A percentile compares a stretch with the other conserved stretches of the same genome.
Conservation (phyloP, 2,888 invertebrate genomes). For the Microplitis manilae region DNA sequence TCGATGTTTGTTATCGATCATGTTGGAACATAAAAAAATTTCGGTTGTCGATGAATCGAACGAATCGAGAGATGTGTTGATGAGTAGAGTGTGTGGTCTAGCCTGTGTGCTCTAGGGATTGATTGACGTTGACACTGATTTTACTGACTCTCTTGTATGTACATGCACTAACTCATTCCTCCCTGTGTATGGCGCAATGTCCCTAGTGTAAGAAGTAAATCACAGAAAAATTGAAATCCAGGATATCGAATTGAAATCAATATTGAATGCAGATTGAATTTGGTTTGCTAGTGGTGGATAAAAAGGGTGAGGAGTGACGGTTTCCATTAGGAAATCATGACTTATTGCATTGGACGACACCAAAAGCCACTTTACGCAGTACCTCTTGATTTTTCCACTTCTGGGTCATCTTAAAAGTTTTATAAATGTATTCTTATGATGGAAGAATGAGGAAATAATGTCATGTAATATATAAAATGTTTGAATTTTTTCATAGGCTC, state of each 20-base stretch:
- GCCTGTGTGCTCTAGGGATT: conserved; percentile 34
- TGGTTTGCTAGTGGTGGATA: conserved; percentile 49
- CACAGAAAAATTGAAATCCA: conserved; percentile 64
- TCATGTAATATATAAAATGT: not conserved
- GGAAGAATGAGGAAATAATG: not conserved
- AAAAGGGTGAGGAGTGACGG: conserved; percentile 57
- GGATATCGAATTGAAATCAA: conserved; percentile 68
- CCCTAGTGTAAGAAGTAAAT: conserved; percentile 64
- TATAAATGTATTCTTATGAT: not conserved
- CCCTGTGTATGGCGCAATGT: not conserved
- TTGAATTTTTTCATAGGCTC: not conserved
- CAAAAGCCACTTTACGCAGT: conserved; percentile 60
- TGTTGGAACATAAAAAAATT: conserved; percentile 6
- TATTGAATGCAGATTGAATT: conserved; percentile 69
- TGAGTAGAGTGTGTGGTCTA: conserved; percentile 8
- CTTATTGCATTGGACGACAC: conserved; percentile 62
- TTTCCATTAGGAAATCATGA: conserved; percentile 65
- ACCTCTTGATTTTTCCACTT: conserved; percentile 22
- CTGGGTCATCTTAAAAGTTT: conserved; percentile 8
- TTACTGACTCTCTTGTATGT: conserved; percentile 3
- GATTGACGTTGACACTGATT: conserved; percentile 28
- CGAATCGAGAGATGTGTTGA: not conserved
- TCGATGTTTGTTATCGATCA: conserved; percentile 1
- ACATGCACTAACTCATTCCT: not conserved
- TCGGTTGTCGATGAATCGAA: not conserved